Evolutionary conservation across 37 sponge, comb jelly and placozoan species (phyloP).

Genomic region (Haliclona indistincta): DNA sequence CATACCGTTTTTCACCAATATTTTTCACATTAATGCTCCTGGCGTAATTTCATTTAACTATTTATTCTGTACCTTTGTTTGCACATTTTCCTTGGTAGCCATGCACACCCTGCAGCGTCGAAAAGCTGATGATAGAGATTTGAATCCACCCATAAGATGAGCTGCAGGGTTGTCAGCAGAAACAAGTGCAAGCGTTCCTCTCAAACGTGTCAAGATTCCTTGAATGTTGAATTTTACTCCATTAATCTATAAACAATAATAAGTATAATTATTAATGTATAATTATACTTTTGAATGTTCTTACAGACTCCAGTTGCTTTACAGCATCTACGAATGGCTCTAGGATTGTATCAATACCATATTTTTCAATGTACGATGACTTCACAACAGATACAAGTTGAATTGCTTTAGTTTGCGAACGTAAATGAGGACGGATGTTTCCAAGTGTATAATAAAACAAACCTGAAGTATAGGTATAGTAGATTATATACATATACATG

Average conservation of each 20-base stretch:
- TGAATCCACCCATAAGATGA: slow-evolving; percentile 33
- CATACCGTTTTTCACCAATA: too few relatives aligned
- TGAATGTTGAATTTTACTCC: neutral
- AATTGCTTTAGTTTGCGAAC: slow-evolving; percentile 30
- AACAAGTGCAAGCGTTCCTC: slow-evolving; percentile 16
- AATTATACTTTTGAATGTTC: neutral
- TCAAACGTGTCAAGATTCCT: neutral
- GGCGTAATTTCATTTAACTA: too few relatives aligned
- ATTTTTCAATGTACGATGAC: slow-evolving; percentile 8
- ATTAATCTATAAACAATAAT: neutral
- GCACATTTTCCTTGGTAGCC: slow-evolving; percentile 10
- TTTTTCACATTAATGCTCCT: too few relatives aligned
- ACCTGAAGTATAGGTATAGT: slow-evolving; percentile 8
- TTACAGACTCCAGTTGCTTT: slow-evolving; percentile 34
- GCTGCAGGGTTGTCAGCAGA: slow-evolving; percentile 40
- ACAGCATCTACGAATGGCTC: slow-evolving; percentile 44
- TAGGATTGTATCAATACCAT: slow-evolving; percentile 38
- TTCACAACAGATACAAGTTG: slow-evolving; percentile 36
- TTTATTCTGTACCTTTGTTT: slow-evolving; percentile 33
- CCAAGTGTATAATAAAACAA: slow-evolving; percentile 50
- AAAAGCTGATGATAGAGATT: slow-evolving; percentile 17
- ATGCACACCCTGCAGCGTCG: slow-evolving; percentile 28
- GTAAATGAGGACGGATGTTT: slow-evolving; percentile 35
- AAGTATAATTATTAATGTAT: neutral
- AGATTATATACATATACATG: neutral